Conservation (phyloP, 2,797 vertebrate genomes). For the Clarias platycephalus region DNA sequence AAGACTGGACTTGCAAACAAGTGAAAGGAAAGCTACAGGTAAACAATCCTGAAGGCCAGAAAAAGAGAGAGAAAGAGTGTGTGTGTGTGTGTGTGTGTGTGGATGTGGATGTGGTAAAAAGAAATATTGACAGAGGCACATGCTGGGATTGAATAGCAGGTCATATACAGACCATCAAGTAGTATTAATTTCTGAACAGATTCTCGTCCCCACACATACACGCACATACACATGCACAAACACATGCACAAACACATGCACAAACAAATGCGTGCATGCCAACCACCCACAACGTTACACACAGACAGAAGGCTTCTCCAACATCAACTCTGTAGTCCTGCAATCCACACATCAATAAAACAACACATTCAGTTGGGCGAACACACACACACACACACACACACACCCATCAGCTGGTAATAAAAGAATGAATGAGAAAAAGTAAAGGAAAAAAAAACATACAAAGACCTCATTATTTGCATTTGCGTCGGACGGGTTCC, state of each 20-base stretch:
- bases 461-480: conserved; percentile 55
- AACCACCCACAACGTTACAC: conserved; percentile 41
- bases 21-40: conserved; percentile 14
- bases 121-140: conserved; percentile 40
- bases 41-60: not conserved
- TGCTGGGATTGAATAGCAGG: conserved; percentile 56
- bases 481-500: conserved; percentile 41
- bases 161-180: conserved; percentile 66
- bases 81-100: conserved; percentile 13
- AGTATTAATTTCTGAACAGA: conserved; percentile 50
- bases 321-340: conserved; percentile 2
- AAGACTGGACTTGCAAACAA: not conserved
- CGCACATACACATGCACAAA: not conserved
- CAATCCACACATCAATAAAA: conserved; percentile 41
- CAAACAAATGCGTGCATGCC: conserved; percentile 23
- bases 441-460: conserved; percentile 38
- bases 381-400: conserved; percentile 27
- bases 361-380: conserved; percentile 24
- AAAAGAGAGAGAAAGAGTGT: conserved; percentile 12
- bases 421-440: conserved; percentile 46
- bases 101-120: conserved; percentile 9
- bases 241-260: not conserved
- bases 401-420: conserved; percentile 39
- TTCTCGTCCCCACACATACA: conserved; percentile 34
- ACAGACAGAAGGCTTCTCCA: conserved; percentile 19